Conservation (phyloP, 2,797 vertebrate genomes). For the Poeciliopsis gracilis region DNA sequence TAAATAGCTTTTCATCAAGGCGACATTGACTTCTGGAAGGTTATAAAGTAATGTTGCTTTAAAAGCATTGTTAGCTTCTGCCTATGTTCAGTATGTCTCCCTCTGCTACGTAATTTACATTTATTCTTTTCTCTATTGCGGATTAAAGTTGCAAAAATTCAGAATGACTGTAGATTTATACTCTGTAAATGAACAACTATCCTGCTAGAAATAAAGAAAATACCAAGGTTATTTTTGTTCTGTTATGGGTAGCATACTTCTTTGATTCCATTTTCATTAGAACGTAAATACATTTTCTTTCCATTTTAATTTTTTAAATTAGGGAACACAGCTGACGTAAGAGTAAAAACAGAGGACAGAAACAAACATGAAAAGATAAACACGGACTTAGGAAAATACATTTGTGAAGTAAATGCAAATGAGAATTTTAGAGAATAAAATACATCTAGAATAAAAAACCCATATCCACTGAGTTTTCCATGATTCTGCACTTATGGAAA, state of each 20-base stretch:
- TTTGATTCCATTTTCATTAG: neutral
- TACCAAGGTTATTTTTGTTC: neutral
- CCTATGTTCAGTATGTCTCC: slow-evolving; percentile 15
- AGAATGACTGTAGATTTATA: neutral
- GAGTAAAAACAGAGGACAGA: neutral
- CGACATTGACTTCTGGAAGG: slow-evolving; percentile 23
- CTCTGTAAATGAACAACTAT: neutral
- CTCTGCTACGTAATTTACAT: neutral
- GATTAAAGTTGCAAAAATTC: neutral
- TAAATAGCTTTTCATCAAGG: slow-evolving; percentile 38
- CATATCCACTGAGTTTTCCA: neutral
- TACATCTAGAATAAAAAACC: neutral
- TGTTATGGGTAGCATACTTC: neutral
- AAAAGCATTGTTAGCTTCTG: slow-evolving; percentile 17
- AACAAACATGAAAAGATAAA: neutral
- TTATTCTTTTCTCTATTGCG: neutral
- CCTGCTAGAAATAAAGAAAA: neutral
- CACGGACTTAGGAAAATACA: neutral
- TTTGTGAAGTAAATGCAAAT: neutral
- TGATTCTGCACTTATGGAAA: neutral
- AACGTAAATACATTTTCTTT: neutral
- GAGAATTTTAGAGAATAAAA: neutral
- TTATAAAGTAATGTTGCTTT: slow-evolving; percentile 27
- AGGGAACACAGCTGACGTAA: neutral
- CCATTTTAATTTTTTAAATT: neutral